Base-by-base conservation (phyloP, 2,888 invertebrate genomes). In the Erynnis tages region DNA sequence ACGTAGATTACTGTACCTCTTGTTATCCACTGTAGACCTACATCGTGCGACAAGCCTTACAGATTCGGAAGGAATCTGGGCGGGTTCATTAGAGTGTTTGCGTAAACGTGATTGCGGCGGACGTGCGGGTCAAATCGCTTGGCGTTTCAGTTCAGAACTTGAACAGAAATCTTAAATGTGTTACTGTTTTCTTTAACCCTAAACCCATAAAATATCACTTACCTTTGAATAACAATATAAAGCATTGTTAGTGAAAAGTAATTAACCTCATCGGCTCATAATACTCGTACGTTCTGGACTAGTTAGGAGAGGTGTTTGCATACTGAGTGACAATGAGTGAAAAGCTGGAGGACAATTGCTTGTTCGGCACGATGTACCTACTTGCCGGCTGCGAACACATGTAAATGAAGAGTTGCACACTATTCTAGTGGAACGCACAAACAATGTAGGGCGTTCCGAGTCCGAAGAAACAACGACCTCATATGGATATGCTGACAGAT, bases 321-420 rank as follows among this genome's bases (percentile, higher is more conserved):
- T 82, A 75, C 74, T 73, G 78, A 80, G 75, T 82, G 69, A 70
- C 73, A 81, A 81, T 71, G 67, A 79, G 79, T 76, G 77, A 80
- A 82, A 82, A 76, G 69, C 60, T 63, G 57, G 65, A 73, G 69
- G 75, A 79, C 71, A 72, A 69, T 73, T 62, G 68, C 57, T 65
- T 69, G 61, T 63, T 63, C 66, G 65, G 58, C 69, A 71, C 75
- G 70, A 73, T 70, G 67, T 59, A 40, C 19, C 10, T 27, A 71
- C 69, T 66, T 72, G 67, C 65, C 57, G 59, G 63, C 63, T 65
- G 67, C 66, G 66, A 67, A 68, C 76, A 71, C 69, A 82, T 82
- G 77, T 66, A 75, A 82, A 83, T 81, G 74, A 77, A 68, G 62
- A 69, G 66, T 65, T 69, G 66, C 67, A 68, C 62, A 64, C 69